Evolutionary conservation across 2,888 invertebrate genomes (phyloP), one percentile per base, ranked within the genome.

Genomic region (Dasysyrphus tricinctus): DNA sequence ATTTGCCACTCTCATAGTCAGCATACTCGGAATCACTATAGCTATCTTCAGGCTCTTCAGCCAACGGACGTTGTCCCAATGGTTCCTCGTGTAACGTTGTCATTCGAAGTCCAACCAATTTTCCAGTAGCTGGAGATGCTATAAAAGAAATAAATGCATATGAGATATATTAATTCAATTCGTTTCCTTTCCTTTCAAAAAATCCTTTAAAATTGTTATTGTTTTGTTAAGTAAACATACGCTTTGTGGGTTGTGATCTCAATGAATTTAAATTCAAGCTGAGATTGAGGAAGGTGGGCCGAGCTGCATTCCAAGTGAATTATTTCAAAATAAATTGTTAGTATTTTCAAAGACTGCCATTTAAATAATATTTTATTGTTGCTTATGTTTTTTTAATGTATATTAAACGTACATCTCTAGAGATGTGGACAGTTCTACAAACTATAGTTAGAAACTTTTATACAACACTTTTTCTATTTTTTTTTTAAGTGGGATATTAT

Each of bases 251-350:
- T 94, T 96, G 97, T 92, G 96, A 96, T 93, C 97, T 96, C 94
- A 97, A 95, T 92, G 97, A 95, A 95, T 97, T 97, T 94, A 97
- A 95, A 95, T 97, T 97, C 95, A 97, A 95, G 95, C 96, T 97
- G 94, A 98, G 96, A 96, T 98, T 98, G 94, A 98, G 96, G 96
- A 98, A 98, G 93, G 98, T 98, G 93, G 98, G 98, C 92, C 98
- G 97, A 94, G 98, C 98, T 98, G 98, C 94, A 96, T 96, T 94
- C 91, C 92, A 89, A 78, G 73, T 80, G 73, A 81, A 54, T 78
- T 80, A 67, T 74, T 34, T 51, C 16, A 42, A 39, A 74, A 88
- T 57, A 47, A 67, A 51, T 63, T 59, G 69, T 81, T 81, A 85
- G 76, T 80, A 67, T 42, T 6, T 47, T 75, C 32, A 39, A 37